Evolutionary conservation across 2,888 invertebrate species (phyloP).

Genomic region (Meiosimyza platycephala): DNA sequence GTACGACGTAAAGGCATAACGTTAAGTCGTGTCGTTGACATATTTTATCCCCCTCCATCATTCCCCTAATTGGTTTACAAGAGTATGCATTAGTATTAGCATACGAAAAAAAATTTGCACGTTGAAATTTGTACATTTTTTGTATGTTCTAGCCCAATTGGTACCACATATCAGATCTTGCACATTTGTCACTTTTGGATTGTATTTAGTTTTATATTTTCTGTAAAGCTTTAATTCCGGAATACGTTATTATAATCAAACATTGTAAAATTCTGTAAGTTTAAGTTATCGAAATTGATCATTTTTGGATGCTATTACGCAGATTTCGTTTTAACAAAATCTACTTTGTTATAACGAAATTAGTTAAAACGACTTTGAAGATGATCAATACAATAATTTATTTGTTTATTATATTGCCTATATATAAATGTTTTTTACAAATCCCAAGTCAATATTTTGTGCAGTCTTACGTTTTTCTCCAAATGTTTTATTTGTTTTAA

Average conservation of each 20-base stretch:
- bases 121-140: not conserved
- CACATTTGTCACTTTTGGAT: not conserved
- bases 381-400: not conserved
- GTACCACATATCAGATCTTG: not conserved
- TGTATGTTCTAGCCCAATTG: no score
- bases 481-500: not conserved
- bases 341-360: constrained; percentile 6
- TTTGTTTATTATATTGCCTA: not conserved
- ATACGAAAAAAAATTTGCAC: not conserved
- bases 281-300: not conserved
- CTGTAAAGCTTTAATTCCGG: constrained; percentile 56
- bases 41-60: no score
- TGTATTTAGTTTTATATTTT: constrained; percentile 35
- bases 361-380: not conserved
- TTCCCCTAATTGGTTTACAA: no score
- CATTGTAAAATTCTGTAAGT: constrained; percentile 30
- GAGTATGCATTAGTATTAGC: no score
- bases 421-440: not conserved
- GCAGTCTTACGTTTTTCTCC: not conserved
- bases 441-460: not conserved
- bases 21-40: no score
- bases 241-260: constrained; percentile 45
- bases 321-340: not conserved
- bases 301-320: not conserved
- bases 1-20: no score